A percentile compares a stretch with the other conserved stretches of the same genome.
Conservation (phyloP, 1,140 invertebrate species). For the Ooceraea biroi region DNA sequence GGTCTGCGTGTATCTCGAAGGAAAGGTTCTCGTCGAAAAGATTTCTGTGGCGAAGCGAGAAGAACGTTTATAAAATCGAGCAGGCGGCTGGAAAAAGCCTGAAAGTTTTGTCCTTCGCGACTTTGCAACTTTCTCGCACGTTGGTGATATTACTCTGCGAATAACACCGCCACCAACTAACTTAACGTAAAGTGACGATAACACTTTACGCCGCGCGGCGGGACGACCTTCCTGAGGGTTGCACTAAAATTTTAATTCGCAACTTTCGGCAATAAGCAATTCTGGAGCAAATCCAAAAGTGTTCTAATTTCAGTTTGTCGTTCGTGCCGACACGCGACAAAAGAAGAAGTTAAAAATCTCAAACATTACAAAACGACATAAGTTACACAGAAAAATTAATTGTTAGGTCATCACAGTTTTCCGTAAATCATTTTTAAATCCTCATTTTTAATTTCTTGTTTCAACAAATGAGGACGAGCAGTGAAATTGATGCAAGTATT, state of each 20-base stretch:
- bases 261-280: slow-evolving; percentile 82
- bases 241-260: slow-evolving; percentile 82
- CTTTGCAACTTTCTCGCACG: slow-evolving; percentile 67
- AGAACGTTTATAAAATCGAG: slow-evolving; percentile 75
- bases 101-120: slow-evolving; percentile 73
- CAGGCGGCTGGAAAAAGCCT: slow-evolving; percentile 56
- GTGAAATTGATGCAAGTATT: slow-evolving; percentile 47
- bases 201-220: slow-evolving; percentile 22
- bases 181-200: slow-evolving; percentile 63
- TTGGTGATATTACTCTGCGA: slow-evolving; percentile 59
- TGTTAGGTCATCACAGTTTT: neutral
- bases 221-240: slow-evolving; percentile 61
- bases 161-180: slow-evolving; percentile 70
- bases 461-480: slow-evolving; percentile 7
- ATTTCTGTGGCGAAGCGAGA: slow-evolving; percentile 62
- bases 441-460: slow-evolving; percentile 77
- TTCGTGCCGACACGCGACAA: neutral
- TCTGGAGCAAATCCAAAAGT: slow-evolving; percentile 79
- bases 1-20: neutral
- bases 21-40: slow-evolving; percentile 45
- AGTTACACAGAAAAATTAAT: neutral
- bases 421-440: slow-evolving; percentile 80
- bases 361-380: neutral
- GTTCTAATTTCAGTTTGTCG: slow-evolving; percentile 78
- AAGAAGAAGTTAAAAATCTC: neutral